A percentile compares a stretch with the other conserved stretches of the same genome.
Conservation (phyloP, 2,888 invertebrate species). For the Cremastobaeus sp. region DNA sequence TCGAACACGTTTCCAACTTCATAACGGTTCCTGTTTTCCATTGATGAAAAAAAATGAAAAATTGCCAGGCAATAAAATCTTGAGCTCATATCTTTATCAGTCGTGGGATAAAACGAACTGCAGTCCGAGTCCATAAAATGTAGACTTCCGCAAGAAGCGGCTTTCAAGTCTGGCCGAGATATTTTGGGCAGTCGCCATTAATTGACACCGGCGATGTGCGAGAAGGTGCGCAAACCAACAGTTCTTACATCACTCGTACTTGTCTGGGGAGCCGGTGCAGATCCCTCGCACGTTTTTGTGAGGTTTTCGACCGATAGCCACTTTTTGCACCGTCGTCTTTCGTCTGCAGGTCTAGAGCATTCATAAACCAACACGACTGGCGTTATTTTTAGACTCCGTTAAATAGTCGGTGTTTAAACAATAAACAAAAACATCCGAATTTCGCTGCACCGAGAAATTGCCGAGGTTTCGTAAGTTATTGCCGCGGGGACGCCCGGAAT, state of each 20-base stretch:
- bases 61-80: neutral
- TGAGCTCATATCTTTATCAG: conserved; percentile 7
- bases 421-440: conserved; percentile 5
- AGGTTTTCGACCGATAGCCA: neutral
- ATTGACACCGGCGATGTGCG: neutral
- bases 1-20: too few species aligned
- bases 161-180: conserved; percentile 18
- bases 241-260: conserved; percentile 11
- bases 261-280: too few species aligned
- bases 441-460: conserved; percentile 19
- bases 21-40: too few species aligned
- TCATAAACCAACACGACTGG: too few species aligned
- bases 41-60: neutral
- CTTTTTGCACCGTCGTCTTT: neutral
- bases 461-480: conserved; percentile 4
- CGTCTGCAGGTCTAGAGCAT: too few species aligned
- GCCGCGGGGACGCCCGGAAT: neutral
- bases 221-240: neutral
- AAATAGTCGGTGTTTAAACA: neutral
- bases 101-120: neutral
- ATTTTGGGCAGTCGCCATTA: conserved; percentile 20
- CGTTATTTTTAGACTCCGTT: conserved; percentile 6
- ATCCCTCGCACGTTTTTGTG: conserved; percentile 15
- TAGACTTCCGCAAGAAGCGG: neutral
- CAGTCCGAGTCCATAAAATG: neutral